phyloP scores from a whole-genome alignment of 2,888 invertebrate species.

The Pseudoips prasinana region DNA sequence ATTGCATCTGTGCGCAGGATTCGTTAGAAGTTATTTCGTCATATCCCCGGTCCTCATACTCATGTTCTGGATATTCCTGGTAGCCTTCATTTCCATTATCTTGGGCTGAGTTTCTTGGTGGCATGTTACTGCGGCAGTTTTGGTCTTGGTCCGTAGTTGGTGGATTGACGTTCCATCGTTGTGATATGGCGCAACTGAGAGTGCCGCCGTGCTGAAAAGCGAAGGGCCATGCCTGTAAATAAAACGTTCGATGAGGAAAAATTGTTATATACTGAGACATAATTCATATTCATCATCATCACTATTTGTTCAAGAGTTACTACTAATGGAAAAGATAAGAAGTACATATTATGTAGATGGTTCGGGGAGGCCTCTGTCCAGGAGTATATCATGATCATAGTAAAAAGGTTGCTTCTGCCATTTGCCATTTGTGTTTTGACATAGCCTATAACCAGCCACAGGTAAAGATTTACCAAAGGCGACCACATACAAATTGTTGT shows the following conservation, averaged over 20 bases:
- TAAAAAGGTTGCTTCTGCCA: no score
- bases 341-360: no score
- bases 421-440: no score
- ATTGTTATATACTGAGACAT: no score
- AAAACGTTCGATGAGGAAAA: slow-evolving; percentile 1
- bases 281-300: no score
- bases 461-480: no score
- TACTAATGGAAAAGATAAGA: no score
- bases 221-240: slow-evolving; percentile 89
- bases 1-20: slow-evolving; percentile 51
- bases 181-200: slow-evolving; percentile 70
- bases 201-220: slow-evolving; percentile 86
- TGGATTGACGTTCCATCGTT: slow-evolving; percentile 64
- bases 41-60: slow-evolving; percentile 64
- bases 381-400: no score
- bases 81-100: slow-evolving; percentile 40
- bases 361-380: no score
- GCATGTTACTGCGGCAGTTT: slow-evolving; percentile 25
- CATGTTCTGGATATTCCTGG: slow-evolving; percentile 65
- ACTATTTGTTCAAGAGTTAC: no score
- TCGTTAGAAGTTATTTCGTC: slow-evolving; percentile 54
- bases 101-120: slow-evolving; percentile 20
- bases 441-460: no score
- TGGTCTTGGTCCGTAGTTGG: slow-evolving; percentile 42
- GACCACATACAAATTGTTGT: no score